Evolutionary conservation across 2,888 invertebrate species (phyloP), one percentile per base, ranked within the genome.

Genomic region (Diarsia rubi): DNA sequence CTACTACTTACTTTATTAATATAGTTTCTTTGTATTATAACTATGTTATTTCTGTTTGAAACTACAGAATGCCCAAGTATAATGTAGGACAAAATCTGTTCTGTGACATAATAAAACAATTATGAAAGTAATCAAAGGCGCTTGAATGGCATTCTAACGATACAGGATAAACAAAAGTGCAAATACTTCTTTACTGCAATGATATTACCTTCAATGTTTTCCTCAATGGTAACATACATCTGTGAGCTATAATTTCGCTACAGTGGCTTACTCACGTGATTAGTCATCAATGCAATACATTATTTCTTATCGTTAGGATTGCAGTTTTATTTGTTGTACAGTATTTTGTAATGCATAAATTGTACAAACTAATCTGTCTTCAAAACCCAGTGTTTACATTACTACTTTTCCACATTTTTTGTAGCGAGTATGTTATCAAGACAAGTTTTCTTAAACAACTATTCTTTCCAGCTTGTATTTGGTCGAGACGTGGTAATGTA

Each of bases 181-280:
- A 49, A 69, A 57, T 75, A 37, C 14, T 54, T 54, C n/a, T 69
- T 12, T 11, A 70, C 14, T 69, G 31, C 76, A 49, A 37, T 31
- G 19, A 69, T 27, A 65, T n/a, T 24, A n/a, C 31, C 49, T 70
- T 64, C 42, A 70, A 69, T 12, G 44, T 70, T 77, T 77, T 77
- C 76, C 64, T 77, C 49, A 37, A 70, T n/a, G 16, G 16, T 9
- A 45, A n/a, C 2, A 24, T n/a, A 24, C 9, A 45, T 27, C 4
- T 62, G n/a, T 62, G 31, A 44, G 5, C n/a, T 19, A n/a, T 72
- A 42, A 63, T 72, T 45, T 71, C 21, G 37, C n/a, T 21, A 16
- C 49, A 37, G 21, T 45, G 5, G 11, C 44, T 31, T 24, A 67
- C 16, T 49, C 31, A 24, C 42, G 6, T 47, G 31, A 45, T 27